Percentiles rank a stretch among this genome's conserved stretches.
phyloP scores from a whole-genome alignment of 2,113 vertebrate species.

The Chelonoidis abingdonii region DNA sequence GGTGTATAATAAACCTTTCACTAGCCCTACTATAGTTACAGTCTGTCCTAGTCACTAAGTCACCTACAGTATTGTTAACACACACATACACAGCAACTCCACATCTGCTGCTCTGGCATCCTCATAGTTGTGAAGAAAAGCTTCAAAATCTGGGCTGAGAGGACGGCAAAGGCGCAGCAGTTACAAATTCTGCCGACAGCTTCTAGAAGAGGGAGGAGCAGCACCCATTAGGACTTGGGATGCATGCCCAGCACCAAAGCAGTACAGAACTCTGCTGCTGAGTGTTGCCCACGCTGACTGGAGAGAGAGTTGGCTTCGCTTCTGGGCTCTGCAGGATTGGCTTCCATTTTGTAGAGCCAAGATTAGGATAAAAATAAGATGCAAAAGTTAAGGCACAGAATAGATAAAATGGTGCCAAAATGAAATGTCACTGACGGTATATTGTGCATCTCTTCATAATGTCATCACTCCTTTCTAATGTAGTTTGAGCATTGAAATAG shows the following conservation, averaged over 20 bases:
- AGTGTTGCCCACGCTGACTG: too few relatives aligned
- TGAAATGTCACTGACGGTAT: rapidly evolving
- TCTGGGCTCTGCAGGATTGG: not conserved
- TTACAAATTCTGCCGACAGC: not conserved
- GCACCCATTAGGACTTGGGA: not conserved
- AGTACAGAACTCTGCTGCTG: not conserved
- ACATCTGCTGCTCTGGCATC: not conserved
- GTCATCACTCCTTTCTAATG: not conserved
- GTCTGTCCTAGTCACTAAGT: rapidly evolving
- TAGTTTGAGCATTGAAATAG: not conserved
- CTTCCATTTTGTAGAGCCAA: not conserved
- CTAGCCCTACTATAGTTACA: not conserved
- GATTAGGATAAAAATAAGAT: not conserved
- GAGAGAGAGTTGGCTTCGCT: not conserved
- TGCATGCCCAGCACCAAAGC: not conserved
- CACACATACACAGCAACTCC: too few relatives aligned
- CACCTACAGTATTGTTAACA: rapidly evolving
- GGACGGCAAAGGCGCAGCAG: not conserved
- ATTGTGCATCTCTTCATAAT: not conserved
- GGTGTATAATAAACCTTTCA: not conserved
- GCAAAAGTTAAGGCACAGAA: rapidly evolving
- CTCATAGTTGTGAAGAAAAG: rapidly evolving
- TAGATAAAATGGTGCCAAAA: not conserved
- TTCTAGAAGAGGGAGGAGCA: not conserved
- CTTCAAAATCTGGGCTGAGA: not conserved